Conservation (phyloP, 2,888 invertebrate genomes). For the Poecilus cupreus region DNA sequence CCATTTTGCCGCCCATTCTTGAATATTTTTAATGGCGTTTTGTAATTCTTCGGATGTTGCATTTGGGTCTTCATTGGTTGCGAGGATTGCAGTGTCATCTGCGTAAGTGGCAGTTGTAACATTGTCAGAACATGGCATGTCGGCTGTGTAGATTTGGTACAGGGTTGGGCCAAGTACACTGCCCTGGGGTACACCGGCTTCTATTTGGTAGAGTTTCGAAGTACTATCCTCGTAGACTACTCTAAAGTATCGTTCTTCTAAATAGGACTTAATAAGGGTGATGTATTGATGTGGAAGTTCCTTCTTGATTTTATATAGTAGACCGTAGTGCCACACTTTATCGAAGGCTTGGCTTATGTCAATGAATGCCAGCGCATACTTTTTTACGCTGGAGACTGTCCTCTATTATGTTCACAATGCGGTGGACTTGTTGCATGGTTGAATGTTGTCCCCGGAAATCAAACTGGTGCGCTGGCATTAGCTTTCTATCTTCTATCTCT, state of each 20-base stretch:
- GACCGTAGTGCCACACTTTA: slow-evolving; percentile 52
- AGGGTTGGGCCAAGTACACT: slow-evolving; percentile 49
- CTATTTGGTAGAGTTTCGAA: slow-evolving; percentile 19
- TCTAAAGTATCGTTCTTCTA: slow-evolving; percentile 57
- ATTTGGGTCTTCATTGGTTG: slow-evolving; percentile 16
- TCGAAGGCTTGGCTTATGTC: slow-evolving; percentile 54
- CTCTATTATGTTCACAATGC: slow-evolving; percentile 55
- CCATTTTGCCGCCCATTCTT: slow-evolving; percentile 42
- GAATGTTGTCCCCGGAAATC: slow-evolving; percentile 60
- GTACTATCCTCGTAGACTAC: slow-evolving; percentile 24
- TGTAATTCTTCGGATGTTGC: slow-evolving; percentile 14
- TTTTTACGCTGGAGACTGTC: slow-evolving; percentile 37
- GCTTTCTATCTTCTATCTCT: slow-evolving; percentile 38
- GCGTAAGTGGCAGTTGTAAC: slow-evolving; percentile 37
- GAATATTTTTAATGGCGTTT: neutral
- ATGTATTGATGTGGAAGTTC: slow-evolving; percentile 36
- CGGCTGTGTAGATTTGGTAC: no score
- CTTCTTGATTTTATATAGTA: slow-evolving; percentile 52
- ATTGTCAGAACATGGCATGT: slow-evolving; percentile 3
- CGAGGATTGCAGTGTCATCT: no score
- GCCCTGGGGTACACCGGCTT: slow-evolving; percentile 52
- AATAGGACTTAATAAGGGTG: slow-evolving; percentile 13
- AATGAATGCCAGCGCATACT: slow-evolving; percentile 55
- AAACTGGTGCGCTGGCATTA: slow-evolving; percentile 61
- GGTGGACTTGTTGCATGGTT: slow-evolving; percentile 61